Evolutionary conservation across 2,888 invertebrate species (phyloP).

Genomic region (Hypsopygia costalis): DNA sequence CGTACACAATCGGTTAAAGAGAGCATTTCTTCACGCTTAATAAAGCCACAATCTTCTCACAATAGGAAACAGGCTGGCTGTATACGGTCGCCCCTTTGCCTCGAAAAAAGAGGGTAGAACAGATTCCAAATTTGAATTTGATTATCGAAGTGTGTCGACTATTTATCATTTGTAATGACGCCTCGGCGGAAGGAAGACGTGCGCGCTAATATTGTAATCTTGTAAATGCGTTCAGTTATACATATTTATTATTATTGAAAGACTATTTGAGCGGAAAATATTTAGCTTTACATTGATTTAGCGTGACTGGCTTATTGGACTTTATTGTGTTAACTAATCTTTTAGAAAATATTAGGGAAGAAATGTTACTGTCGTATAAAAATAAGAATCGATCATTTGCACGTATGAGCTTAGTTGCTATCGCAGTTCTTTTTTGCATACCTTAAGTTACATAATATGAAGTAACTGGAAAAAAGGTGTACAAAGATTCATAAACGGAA

Average conservation of each 20-base stretch:
- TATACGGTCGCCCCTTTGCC: constrained; percentile 48
- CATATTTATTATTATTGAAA: constrained; percentile 64
- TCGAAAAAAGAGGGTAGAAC: constrained; percentile 66
- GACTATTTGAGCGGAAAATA: constrained; percentile 69
- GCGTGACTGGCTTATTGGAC: constrained; percentile 40
- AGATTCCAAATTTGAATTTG: constrained; percentile 81
- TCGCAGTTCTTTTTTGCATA: too few relatives aligned
- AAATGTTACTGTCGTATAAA: too few relatives aligned
- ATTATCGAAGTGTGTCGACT: constrained; percentile 79
- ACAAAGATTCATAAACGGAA: too few relatives aligned
- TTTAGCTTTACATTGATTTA: constrained; percentile 63
- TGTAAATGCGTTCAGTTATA: constrained; percentile 73
- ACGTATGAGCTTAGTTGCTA: too few relatives aligned
- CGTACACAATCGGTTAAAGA: constrained; percentile 80
- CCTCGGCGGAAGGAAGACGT: constrained; percentile 55
- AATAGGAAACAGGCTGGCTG: constrained; percentile 65
- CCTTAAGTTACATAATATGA: too few relatives aligned
- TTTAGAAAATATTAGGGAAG: too few relatives aligned
- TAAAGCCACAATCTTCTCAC: constrained; percentile 78
- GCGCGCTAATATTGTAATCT: constrained; percentile 76
- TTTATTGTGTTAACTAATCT: background rate
- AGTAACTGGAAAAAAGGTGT: too few relatives aligned
- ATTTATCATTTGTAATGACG: constrained; percentile 80
- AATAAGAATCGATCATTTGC: too few relatives aligned
- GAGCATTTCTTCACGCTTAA: constrained; percentile 75